phyloP scores from a whole-genome alignment of 2,797 vertebrate genomes.

The Triplophysa bombifrons region DNA sequence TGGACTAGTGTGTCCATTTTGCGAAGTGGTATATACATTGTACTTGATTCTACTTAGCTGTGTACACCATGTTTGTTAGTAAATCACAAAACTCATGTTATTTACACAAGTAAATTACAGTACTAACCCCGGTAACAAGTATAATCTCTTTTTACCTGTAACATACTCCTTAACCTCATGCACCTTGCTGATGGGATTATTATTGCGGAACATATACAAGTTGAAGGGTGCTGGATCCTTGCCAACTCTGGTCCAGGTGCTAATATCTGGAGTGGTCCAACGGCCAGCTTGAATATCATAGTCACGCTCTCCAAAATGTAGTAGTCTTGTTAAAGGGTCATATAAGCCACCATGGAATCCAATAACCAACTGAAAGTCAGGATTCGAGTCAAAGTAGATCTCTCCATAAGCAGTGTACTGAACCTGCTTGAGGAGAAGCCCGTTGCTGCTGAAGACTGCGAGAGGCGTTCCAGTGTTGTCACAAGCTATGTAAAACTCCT shows the following conservation, averaged over 20 bases:
- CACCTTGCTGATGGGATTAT: constrained; percentile 97
- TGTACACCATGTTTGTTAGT: neutral
- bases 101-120: neutral
- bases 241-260: constrained; percentile 94
- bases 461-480: constrained; percentile 97
- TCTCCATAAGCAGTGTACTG: constrained; percentile 98
- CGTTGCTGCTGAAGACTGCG: constrained; percentile 97
- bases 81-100: neutral
- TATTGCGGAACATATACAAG: constrained; percentile 97
- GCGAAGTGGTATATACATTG: no score
- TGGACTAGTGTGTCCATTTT: no score
- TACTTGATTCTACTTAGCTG: no score
- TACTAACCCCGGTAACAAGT: neutral
- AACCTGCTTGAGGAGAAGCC: constrained; percentile 92
- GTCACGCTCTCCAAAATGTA: constrained; percentile 96
- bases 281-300: constrained; percentile 97
- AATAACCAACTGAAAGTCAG: constrained; percentile 94
- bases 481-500: constrained; percentile 97
- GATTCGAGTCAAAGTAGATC: constrained; percentile 97
- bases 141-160: constrained; percentile 83
- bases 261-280: constrained; percentile 97
- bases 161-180: constrained; percentile 97
- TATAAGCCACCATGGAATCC: constrained; percentile 97
- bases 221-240: constrained; percentile 95
- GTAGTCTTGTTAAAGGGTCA: constrained; percentile 91